Evolutionary conservation across 2,888 invertebrate genomes (phyloP), one percentile per base, ranked within the genome.

Genomic region (Pyrrhia umbra): DNA sequence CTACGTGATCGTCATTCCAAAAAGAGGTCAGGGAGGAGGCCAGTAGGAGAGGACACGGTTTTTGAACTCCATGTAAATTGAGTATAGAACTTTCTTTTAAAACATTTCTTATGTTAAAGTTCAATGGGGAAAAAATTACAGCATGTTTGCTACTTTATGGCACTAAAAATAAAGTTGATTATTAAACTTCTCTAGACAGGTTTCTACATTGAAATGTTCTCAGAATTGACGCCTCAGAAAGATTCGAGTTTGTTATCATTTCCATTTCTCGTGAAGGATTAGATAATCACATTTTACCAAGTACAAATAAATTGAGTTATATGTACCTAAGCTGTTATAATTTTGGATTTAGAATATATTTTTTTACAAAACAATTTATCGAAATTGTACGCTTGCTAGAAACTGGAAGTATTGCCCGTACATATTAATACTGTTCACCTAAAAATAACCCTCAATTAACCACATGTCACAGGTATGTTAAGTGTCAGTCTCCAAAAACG

Each of bases 401-500:
- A n/a, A n/a, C n/a, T n/a, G n/a, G n/a, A n/a, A n/a, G n/a, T n/a
- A n/a, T n/a, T n/a, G n/a, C n/a, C n/a, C n/a, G 27, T 18, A 20
- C 5, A 20, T 15, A 23, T 6, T 30, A 34, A 5, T 25, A 4
- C 8, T 10, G 3, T 50, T 25, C 1, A 2, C 51, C 46, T 8
- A 51, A 57, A 42, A 62, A 68, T 49, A 61, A 20, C 49, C 52
- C 49, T 40, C 62, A 61, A 75, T 62, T 52, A 68, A 54, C 20
- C 16, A n/a, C 55, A 9, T 13, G 15, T 46, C 45, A 4, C 15
- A 4, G 4, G 1, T 18, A 30, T 13, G 51, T 20, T 51, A 42
- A 71, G 23, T n/a, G 40, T 67, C 52, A 52, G 63, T 68, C 75
- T 45, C 43, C 10, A 59, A 51, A 70, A 62, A 57, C 62, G 34